Percentiles rank a stretch among this genome's conserved stretches.
Conservation (phyloP, 2,888 invertebrate species). For the Adelognathus sp. region DNA sequence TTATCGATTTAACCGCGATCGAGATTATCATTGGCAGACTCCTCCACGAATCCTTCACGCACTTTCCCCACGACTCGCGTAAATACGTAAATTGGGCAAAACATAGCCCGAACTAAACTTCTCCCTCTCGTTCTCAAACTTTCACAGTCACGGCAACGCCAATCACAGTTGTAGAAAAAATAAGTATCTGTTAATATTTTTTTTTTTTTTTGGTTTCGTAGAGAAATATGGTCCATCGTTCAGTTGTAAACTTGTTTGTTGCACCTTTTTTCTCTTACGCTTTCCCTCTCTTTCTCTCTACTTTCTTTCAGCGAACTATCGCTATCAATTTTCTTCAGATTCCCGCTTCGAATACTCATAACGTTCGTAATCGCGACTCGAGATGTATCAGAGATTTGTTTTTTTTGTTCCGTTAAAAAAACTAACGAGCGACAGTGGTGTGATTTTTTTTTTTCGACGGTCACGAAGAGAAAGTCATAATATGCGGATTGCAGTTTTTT, state of each 20-base stretch:
- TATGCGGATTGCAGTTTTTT: slow-evolving; percentile 39
- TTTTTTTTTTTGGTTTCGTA: slow-evolving; percentile 41
- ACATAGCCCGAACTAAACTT: slow-evolving; percentile 56
- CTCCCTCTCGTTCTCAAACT: slow-evolving; percentile 48
- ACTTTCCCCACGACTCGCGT: slow-evolving; percentile 41
- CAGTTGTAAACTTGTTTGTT: slow-evolving; percentile 64
- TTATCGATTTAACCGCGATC: too few relatives aligned
- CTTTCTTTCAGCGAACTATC: slow-evolving; percentile 31
- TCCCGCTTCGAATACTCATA: slow-evolving; percentile 11
- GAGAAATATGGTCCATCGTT: slow-evolving; percentile 73
- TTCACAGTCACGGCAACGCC: slow-evolving; percentile 64
- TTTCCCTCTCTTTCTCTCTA: slow-evolving; percentile 6
- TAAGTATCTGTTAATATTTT: slow-evolving; percentile 67
- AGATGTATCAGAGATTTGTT: slow-evolving; percentile 15
- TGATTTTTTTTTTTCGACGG: slow-evolving; percentile 43
- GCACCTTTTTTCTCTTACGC: slow-evolving; percentile 30
- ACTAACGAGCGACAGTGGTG: slow-evolving; percentile 22
- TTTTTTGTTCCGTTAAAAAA: slow-evolving; percentile 10
- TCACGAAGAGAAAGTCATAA: slow-evolving; percentile 33
- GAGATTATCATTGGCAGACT: slow-evolving; percentile 50
- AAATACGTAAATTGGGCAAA: too few relatives aligned
- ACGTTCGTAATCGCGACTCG: slow-evolving; percentile 1
- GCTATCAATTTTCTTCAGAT: slow-evolving; percentile 8
- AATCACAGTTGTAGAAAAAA: slow-evolving; percentile 75
- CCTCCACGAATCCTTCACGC: slow-evolving; percentile 52